Evolutionary conservation across 1,140 invertebrate species (phyloP).

Genomic region (Triops longicaudatus): DNA sequence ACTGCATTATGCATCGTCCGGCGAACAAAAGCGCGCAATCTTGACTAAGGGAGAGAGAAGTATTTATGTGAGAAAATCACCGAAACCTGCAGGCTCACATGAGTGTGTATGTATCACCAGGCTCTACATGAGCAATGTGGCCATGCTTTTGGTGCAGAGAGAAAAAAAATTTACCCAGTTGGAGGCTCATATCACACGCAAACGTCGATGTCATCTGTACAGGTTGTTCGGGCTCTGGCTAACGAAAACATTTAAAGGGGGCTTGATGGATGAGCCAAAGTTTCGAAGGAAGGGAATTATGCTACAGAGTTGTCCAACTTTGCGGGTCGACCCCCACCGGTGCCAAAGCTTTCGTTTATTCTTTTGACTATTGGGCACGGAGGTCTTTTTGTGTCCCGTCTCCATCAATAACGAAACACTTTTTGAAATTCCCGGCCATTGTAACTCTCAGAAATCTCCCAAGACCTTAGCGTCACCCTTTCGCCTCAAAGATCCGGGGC

Average conservation of each 20-base stretch:
- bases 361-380: not conserved
- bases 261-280: not conserved
- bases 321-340: slow-evolving; percentile 6
- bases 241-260: slow-evolving; percentile 4
- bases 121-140: not conserved
- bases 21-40: not conserved
- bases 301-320: slow-evolving; percentile 2
- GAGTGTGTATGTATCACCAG: not conserved
- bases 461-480: not conserved
- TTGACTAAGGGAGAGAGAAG: not conserved
- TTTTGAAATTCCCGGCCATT: slow-evolving; percentile 3
- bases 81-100: not conserved
- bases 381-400: not conserved
- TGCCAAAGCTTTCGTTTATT: slow-evolving; percentile 6
- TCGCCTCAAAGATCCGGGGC: not conserved
- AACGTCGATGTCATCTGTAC: not conserved
- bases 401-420: not conserved
- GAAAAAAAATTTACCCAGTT: not conserved
- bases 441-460: not conserved
- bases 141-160: not conserved
- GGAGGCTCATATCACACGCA: slow-evolving; percentile 14
- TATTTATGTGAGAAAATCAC: not conserved
- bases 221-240: not conserved
- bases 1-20: not conserved
- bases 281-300: not conserved